Evolutionary conservation across 2,888 invertebrate genomes (phyloP).

Genomic region (Helicoverpa assulta): DNA sequence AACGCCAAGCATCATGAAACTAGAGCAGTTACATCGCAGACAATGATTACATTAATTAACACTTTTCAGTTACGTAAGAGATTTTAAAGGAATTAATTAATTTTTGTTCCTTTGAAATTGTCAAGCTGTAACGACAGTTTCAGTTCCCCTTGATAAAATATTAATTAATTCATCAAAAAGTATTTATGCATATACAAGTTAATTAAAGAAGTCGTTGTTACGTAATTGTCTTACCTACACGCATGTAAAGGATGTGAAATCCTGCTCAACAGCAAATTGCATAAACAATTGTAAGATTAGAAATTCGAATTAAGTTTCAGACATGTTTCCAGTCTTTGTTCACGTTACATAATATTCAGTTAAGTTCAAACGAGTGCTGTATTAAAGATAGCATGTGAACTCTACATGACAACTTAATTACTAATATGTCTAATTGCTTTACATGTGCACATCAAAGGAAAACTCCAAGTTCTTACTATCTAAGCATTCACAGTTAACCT

Average conservation of each 20-base stretch:
- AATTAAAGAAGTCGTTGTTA: constrained; percentile 50
- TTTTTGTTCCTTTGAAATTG: constrained; percentile 6
- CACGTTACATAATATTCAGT: constrained; percentile 42
- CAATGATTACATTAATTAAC: constrained; percentile 65
- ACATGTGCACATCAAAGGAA: constrained; percentile 42
- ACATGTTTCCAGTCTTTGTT: constrained; percentile 35
- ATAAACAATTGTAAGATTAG: constrained; percentile 44
- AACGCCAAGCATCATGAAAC: constrained; percentile 61
- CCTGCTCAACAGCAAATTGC: constrained; percentile 42
- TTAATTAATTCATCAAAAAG: constrained; percentile 1
- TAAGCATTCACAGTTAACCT: constrained; percentile 18
- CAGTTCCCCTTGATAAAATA: background rate
- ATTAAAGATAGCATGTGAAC: constrained; percentile 48
- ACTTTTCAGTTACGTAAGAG: constrained; percentile 60
- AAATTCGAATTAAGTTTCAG: constrained; percentile 38
- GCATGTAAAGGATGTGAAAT: constrained; percentile 63
- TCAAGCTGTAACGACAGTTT: constrained; percentile 14
- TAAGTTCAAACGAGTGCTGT: constrained; percentile 32
- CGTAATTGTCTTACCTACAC: constrained; percentile 27
- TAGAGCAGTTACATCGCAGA: constrained; percentile 61
- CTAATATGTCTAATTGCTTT: constrained; percentile 17
- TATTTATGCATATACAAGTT: constrained; percentile 5
- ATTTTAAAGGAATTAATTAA: constrained; percentile 43
- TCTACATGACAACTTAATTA: constrained; percentile 29
- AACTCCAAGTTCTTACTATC: constrained; percentile 27